These are phyloP conservation scores for Phoxinus dragarum DNA, from an alignment of 2,797 vertebrate species.

Conservation along the genomic window DNA sequence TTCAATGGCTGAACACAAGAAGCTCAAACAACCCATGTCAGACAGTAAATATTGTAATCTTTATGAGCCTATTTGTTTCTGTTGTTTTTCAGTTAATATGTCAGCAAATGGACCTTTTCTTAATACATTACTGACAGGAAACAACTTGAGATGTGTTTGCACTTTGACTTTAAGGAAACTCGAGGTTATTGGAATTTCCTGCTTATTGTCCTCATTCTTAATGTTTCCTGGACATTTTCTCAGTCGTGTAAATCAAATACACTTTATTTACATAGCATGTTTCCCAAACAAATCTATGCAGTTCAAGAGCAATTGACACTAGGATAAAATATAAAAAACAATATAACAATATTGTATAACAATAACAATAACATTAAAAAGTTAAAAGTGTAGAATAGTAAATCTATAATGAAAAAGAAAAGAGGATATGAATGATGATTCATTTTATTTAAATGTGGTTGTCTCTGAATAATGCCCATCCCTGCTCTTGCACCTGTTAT, in stretches of 20 bases:
- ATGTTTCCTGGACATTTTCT: background rate
- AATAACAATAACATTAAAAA: background rate
- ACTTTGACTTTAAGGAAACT: background rate
- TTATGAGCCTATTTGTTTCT: background rate
- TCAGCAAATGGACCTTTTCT: background rate
- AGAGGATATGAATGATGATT: background rate
- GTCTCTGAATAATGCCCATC: background rate
- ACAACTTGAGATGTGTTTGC: background rate
- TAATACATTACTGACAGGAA: background rate
- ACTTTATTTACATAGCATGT: background rate
- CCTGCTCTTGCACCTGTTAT: background rate
- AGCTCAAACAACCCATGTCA: constrained; percentile 8
- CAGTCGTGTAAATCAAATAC: background rate
- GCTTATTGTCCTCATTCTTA: background rate
- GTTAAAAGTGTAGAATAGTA: background rate
- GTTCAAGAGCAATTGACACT: background rate
- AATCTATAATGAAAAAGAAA: background rate
- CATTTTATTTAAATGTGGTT: background rate
- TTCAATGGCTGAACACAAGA: background rate
- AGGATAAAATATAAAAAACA: background rate
- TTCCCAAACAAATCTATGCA: background rate
- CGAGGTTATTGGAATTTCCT: background rate
- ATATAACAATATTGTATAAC: too few species aligned
- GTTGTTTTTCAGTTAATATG: background rate
- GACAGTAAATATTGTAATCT: background rate